Percentiles rank a stretch among this genome's conserved stretches.
Evolutionary conservation across 2,113 vertebrate genomes (phyloP).

Genomic region (Neotoma lepida): DNA sequence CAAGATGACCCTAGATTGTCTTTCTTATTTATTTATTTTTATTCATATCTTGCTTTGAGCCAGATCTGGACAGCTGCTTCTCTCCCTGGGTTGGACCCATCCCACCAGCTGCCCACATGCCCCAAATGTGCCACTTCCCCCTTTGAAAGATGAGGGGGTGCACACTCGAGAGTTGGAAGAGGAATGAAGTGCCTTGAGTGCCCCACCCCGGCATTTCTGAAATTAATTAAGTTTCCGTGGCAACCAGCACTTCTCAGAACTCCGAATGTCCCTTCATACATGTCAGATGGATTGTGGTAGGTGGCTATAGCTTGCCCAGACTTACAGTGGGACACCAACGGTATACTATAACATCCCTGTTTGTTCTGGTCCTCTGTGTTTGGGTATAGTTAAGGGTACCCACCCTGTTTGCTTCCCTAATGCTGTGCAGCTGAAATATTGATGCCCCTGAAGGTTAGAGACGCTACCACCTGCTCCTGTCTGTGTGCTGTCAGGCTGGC

Average conservation of each 20-base stretch:
- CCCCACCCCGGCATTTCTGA: conserved; percentile 65
- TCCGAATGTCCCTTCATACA: neutral
- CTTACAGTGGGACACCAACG: too few species aligned
- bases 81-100: neutral
- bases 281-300: neutral
- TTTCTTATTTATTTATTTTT: neutral
- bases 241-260: neutral
- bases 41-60: neutral
- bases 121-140: conserved; percentile 71
- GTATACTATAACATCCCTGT: neutral
- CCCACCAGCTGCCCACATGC: conserved; percentile 68
- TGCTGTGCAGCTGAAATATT: neutral
- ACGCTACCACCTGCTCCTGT: conserved; percentile 68
- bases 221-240: conserved; percentile 62
- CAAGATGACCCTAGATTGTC: conserved; percentile 36
- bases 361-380: neutral
- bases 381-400: neutral
- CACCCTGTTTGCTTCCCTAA: neutral
- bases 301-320: neutral
- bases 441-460: conserved; percentile 52
- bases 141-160: conserved; percentile 21
- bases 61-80: conserved; percentile 42
- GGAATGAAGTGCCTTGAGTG: conserved; percentile 33
- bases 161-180: neutral
- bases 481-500: conserved; percentile 67